phyloP scores from a whole-genome alignment of 2,113 vertebrate genomes.

The Cyanistes caeruleus region DNA sequence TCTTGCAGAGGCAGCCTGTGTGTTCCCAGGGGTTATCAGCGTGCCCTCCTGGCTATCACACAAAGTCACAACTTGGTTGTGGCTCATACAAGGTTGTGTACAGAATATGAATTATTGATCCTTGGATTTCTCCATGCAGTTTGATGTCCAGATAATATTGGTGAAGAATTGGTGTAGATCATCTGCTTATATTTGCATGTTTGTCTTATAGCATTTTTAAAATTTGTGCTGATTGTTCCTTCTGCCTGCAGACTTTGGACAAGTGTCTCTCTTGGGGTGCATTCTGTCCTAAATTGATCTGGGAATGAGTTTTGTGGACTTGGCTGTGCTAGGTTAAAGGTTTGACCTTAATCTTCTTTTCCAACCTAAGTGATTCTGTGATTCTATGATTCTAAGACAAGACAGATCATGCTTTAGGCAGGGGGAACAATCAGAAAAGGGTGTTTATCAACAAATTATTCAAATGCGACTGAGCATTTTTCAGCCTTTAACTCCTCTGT shows the following conservation, averaged over 20 bases:
- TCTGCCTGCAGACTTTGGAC: background rate
- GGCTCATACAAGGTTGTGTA: background rate
- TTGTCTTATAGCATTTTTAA: background rate
- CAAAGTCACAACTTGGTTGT: background rate
- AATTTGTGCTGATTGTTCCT: background rate
- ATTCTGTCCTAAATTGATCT: background rate
- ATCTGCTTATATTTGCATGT: background rate
- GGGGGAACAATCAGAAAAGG: background rate
- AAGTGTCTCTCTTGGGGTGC: no score
- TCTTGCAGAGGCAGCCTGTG: background rate
- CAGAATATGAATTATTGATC: background rate
- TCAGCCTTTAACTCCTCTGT: background rate
- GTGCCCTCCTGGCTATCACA: background rate
- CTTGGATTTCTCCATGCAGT: background rate
- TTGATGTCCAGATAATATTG: background rate
- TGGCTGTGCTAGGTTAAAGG: background rate
- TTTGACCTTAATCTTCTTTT: background rate
- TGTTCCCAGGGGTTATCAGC: background rate
- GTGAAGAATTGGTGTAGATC: background rate
- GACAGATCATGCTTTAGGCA: fast-evolving
- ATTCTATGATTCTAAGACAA: background rate
- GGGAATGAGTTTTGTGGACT: background rate
- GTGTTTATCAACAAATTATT: background rate
- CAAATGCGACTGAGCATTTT: background rate
- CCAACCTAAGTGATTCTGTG: background rate